A percentile compares a stretch with the other conserved stretches of the same genome.
Evolutionary conservation across 1,140 invertebrate species (phyloP).

Genomic region (Pogonomyrmex californicus): DNA sequence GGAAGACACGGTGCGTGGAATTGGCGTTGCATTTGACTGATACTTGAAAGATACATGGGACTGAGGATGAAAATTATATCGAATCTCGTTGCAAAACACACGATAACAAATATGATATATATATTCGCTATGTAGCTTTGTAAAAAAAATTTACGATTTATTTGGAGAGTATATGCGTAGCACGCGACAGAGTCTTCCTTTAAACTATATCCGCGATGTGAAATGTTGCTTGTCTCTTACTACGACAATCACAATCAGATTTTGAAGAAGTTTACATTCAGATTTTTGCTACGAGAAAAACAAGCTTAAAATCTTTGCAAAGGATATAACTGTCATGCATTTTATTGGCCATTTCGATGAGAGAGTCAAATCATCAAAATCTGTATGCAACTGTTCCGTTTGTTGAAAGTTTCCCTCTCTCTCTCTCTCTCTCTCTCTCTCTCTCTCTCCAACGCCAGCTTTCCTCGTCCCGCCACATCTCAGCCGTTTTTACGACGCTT

Average conservation of each 20-base stretch:
- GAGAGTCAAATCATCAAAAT: background rate
- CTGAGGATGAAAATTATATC: background rate
- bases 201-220: background rate
- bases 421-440: background rate
- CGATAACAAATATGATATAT: background rate
- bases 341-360: background rate
- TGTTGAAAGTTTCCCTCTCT: conserved; percentile 10
- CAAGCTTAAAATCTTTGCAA: background rate
- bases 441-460: background rate
- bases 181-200: background rate
- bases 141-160: background rate
- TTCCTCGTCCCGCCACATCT: conserved; percentile 81
- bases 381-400: conserved; percentile 19
- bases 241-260: background rate
- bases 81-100: background rate
- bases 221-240: background rate
- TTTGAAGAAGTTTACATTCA: no score
- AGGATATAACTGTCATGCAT: background rate
- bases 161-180: background rate
- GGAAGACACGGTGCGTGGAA: background rate
- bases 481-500: conserved; percentile 87
- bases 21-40: background rate
- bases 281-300: background rate
- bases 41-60: no score
- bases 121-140: background rate